Evolutionary conservation across 1,140 invertebrate genomes (phyloP), one percentile per base, ranked within the genome.

Genomic region (Rhizoglyphus robini): DNA sequence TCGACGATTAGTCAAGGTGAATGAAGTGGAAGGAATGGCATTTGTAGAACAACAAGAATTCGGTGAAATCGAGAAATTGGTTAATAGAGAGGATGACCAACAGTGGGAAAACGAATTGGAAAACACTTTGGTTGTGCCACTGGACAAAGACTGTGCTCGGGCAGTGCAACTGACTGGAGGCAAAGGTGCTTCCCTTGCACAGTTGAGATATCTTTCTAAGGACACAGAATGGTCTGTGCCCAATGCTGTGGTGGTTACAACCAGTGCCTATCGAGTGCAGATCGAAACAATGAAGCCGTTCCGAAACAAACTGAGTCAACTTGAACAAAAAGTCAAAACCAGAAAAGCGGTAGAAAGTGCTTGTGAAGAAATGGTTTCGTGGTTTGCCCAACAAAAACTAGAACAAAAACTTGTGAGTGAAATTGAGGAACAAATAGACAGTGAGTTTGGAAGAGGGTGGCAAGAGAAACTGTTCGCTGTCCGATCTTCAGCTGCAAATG

Each of bases 161-260:
- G 4, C 23, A 18, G 46, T 49, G 1, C 66, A 71, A 4, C 70
- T 83, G n/a, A 83, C 84, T 0, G 86, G 86, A 1, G 85, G 84
- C 0, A 88, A 87, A 75, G 85, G 83, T 31, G 80, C 81, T 11
- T 86, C 85, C 1, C 74, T 88, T 5, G 83, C 84, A 1, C 69
- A 83, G 15, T 71, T 87, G 29, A 75, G 77, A 2, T 23, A 65
- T 18, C 29, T 70, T 8, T 63, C 67, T 18, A 66, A 64, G 38
- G 48, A 63, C 51, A 54, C 8, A 8, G 31, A 64, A 46, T 32
- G 67, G 32, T 57, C 25, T 20, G 80, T 83, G 1, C 82, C 83
- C 2, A 75, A 75, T 62, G 83, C 82, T 23, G 82, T 83, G 67
- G 83, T 82, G 67, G 63, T 86, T 1, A 84, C 83, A 2, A 76